Percentiles rank a stretch among this genome's conserved stretches.
phyloP scores from a whole-genome alignment of 2,113 vertebrate species.

The Cynoglossus semilaevis region DNA sequence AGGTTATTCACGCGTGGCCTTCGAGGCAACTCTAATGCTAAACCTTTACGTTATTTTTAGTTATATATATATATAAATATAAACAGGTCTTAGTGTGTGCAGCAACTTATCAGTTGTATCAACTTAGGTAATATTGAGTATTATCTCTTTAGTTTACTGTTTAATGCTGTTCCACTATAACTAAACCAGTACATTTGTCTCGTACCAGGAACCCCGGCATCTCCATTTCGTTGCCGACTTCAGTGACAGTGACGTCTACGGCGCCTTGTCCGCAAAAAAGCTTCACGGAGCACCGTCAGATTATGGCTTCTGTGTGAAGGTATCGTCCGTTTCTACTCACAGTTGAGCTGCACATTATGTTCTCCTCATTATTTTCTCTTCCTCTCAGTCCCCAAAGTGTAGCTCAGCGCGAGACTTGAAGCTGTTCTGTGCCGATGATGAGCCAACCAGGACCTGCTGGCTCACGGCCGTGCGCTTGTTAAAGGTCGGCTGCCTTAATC shows the following conservation, averaged over 20 bases:
- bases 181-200: too few species aligned
- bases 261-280: constrained; percentile 86
- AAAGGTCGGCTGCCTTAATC: constrained; percentile 80
- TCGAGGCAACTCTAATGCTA: too few species aligned
- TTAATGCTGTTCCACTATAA: too few species aligned
- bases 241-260: constrained; percentile 89
- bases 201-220: constrained; percentile 90
- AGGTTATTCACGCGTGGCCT: too few species aligned
- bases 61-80: too few species aligned
- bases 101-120: too few species aligned
- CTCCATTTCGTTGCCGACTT: constrained; percentile 96
- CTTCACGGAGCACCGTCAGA: constrained; percentile 87
- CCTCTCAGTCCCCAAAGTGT: constrained; percentile 87
- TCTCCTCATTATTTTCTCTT: constrained; percentile 27
- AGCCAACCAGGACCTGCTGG: constrained; percentile 93
- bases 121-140: too few species aligned
- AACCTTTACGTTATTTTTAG: too few species aligned
- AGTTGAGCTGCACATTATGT: constrained; percentile 8
- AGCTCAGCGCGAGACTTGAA: constrained; percentile 90
- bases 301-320: constrained; percentile 96
- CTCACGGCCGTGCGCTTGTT: constrained; percentile 94
- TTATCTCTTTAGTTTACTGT: too few species aligned
- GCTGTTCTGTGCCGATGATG: constrained; percentile 94
- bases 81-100: too few species aligned
- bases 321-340: constrained; percentile 59